Conservation (phyloP, 1,140 invertebrate species). For the Metopolophium dirhodum region DNA sequence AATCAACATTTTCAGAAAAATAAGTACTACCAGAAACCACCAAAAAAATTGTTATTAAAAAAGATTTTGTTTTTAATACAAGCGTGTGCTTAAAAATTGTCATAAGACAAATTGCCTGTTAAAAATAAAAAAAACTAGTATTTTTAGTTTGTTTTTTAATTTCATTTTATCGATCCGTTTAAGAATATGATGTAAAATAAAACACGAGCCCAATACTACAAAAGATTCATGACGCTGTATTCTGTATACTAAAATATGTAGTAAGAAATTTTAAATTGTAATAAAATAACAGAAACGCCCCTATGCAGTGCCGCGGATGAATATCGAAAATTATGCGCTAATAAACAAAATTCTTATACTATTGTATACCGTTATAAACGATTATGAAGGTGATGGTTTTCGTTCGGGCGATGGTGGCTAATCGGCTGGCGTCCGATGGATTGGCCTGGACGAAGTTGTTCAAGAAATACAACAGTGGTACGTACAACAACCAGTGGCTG, state of each 20-base stretch:
- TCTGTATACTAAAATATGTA: background rate
- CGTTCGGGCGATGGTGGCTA: slow-evolving; percentile 82
- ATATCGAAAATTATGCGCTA: background rate
- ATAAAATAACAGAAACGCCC: background rate
- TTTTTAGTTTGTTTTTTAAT: too few relatives aligned
- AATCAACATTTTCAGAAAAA: too few relatives aligned
- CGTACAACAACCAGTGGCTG: slow-evolving; percentile 86
- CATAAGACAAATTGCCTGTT: too few relatives aligned
- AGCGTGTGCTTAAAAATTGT: too few relatives aligned
- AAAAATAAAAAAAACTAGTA: too few relatives aligned
- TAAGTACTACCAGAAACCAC: too few relatives aligned
- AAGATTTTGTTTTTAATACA: too few relatives aligned
- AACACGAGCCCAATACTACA: background rate
- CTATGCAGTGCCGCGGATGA: background rate
- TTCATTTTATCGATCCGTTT: too few relatives aligned
- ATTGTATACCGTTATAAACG: too few relatives aligned
- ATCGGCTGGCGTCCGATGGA: slow-evolving; percentile 77
- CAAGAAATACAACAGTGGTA: slow-evolving; percentile 76
- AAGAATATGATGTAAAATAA: too few relatives aligned
- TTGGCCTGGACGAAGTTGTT: slow-evolving; percentile 74
- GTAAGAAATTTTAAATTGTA: background rate
- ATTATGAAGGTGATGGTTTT: slow-evolving; percentile 73
- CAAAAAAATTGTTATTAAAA: too few relatives aligned
- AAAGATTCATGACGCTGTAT: background rate
- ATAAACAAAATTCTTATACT: background rate